Conservation (phyloP, 2,888 invertebrate genomes). For the Branchellion lobata region DNA sequence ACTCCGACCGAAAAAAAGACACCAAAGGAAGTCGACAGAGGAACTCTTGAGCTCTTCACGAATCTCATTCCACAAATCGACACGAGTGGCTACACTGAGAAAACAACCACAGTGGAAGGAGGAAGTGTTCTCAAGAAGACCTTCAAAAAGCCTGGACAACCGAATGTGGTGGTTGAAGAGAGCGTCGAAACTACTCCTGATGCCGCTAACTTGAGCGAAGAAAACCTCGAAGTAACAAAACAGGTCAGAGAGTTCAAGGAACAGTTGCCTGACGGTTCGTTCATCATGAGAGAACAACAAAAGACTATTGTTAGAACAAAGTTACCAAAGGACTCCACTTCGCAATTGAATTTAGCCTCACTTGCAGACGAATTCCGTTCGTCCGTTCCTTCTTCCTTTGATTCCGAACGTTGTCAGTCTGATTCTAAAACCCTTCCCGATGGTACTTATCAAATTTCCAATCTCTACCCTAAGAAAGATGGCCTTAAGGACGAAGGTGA, state of each 20-base stretch:
- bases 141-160: neutral
- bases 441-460: neutral
- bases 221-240: neutral
- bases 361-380: slow-evolving; percentile 7
- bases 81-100: neutral
- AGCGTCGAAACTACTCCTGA: neutral
- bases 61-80: neutral
- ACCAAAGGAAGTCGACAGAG: neutral
- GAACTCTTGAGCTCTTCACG: neutral
- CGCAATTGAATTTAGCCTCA: neutral
- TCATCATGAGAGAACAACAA: neutral
- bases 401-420: neutral
- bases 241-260: slow-evolving; percentile 4
- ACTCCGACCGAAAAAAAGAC: neutral
- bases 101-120: neutral
- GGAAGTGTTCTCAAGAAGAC: slow-evolving; percentile 6
- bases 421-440: neutral
- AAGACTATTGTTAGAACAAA: neutral
- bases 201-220: neutral
- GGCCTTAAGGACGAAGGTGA: neutral
- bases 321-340: neutral
- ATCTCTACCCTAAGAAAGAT: neutral
- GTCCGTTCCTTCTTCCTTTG: slow-evolving; percentile 5
- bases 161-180: slow-evolving; percentile 13
- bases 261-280: slow-evolving; percentile 1